phyloP scores from a whole-genome alignment of 2,888 invertebrate genomes.

The Tortrix viridana region DNA sequence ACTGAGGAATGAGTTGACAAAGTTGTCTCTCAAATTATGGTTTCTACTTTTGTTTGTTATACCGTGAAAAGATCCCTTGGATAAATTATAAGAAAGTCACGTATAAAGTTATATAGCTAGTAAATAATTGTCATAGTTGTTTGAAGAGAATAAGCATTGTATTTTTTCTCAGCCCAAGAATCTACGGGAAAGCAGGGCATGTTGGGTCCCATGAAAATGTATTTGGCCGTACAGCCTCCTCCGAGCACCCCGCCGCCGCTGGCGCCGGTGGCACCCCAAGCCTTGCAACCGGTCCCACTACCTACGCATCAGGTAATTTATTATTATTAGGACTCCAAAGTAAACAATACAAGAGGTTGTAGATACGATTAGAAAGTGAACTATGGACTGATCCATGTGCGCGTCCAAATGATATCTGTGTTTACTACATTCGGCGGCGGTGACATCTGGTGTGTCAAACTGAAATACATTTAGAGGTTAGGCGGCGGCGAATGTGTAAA shows the following conservation, averaged over 20 bases:
- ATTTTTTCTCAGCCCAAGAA: constrained; percentile 88
- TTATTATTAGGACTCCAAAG: constrained; percentile 61
- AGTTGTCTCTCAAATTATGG: too few relatives aligned
- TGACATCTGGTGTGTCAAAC: too few relatives aligned
- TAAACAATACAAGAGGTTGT: constrained; percentile 15
- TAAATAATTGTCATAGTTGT: neutral
- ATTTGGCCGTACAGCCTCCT: constrained; percentile 92
- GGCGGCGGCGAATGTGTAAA: too few relatives aligned
- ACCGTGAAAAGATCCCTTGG: too few relatives aligned
- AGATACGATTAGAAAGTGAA: constrained; percentile 27
- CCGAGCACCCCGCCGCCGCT: constrained; percentile 67
- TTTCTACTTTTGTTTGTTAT: too few relatives aligned
- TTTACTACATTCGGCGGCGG: too few relatives aligned
- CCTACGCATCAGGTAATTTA: constrained; percentile 82
- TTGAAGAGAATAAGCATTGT: neutral
- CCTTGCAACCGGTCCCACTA: constrained; percentile 68
- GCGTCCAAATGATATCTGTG: neutral
- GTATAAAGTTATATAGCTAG: too few relatives aligned
- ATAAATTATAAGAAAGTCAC: too few relatives aligned
- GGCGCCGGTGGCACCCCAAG: constrained; percentile 57
- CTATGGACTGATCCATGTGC: constrained; percentile 2
- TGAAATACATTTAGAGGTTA: too few relatives aligned
- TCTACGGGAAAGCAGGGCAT: constrained; percentile 93
- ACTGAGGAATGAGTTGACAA: too few relatives aligned
- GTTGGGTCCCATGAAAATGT: constrained; percentile 93